Evolutionary conservation across 2,888 invertebrate genomes (phyloP).

Genomic region (Agrotis exclamationis): DNA sequence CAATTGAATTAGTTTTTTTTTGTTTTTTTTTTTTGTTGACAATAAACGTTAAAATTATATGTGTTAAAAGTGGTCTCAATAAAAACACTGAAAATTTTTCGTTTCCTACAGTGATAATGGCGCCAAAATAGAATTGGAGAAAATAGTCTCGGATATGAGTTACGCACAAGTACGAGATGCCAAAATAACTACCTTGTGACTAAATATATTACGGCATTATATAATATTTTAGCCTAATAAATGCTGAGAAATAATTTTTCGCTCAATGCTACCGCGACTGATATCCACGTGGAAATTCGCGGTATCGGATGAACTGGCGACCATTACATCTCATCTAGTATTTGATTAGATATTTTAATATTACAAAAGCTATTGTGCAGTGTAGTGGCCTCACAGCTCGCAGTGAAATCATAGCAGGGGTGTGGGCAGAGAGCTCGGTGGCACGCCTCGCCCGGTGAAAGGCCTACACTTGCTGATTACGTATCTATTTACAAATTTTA

Average conservation of each 20-base stretch:
- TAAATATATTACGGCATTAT: slow-evolving; percentile 37
- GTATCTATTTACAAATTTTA: slow-evolving; percentile 59
- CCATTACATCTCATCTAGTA: slow-evolving; percentile 21
- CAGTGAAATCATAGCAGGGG: slow-evolving; percentile 65
- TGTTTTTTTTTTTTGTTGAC: not conserved
- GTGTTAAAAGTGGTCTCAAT: not conserved
- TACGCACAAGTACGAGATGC: slow-evolving; percentile 40
- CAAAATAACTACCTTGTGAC: slow-evolving; percentile 47
- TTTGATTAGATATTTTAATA: slow-evolving; percentile 58
- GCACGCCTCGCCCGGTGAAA: slow-evolving; percentile 65
- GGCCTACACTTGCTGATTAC: slow-evolving; percentile 54
- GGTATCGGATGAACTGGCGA: not conserved
- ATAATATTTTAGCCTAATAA: slow-evolving; percentile 13
- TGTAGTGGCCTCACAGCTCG: slow-evolving; percentile 52
- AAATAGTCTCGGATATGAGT: slow-evolving; percentile 52
- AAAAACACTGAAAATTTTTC: not conserved
- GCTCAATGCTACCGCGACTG: slow-evolving; percentile 1
- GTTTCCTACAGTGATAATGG: slow-evolving; percentile 29
- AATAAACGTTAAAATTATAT: not conserved
- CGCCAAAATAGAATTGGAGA: slow-evolving; percentile 52
- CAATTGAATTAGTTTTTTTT: not conserved
- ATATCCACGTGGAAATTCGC: slow-evolving; percentile 5
- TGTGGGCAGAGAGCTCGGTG: slow-evolving; percentile 45
- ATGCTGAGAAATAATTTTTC: slow-evolving; percentile 16
- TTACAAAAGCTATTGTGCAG: slow-evolving; percentile 58